Evolutionary conservation across 2,888 invertebrate species (phyloP).

Genomic region (Orthosia incerta): DNA sequence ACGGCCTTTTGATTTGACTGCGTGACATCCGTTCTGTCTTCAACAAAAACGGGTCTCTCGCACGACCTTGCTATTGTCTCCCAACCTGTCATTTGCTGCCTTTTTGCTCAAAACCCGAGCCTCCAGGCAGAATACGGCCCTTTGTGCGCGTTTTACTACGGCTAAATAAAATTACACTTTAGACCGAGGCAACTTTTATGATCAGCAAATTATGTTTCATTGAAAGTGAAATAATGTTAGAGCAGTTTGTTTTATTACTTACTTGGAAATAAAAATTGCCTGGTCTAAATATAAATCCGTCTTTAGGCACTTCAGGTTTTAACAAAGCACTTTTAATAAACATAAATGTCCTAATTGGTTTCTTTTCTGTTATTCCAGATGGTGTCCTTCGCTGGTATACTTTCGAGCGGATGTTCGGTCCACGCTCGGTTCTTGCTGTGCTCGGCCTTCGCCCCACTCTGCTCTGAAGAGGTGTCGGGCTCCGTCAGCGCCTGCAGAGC

Average conservation of each 20-base stretch:
- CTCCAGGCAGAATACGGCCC: conserved; percentile 60
- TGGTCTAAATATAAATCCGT: background rate
- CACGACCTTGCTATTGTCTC: conserved; percentile 82
- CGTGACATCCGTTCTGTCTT: conserved; percentile 76
- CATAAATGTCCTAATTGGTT: conserved; percentile 18
- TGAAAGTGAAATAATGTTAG: conserved; percentile 7
- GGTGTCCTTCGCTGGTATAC: conserved; percentile 93
- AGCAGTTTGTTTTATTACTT: conserved; percentile 1
- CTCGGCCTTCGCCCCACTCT: conserved; percentile 97
- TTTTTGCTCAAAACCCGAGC: conserved; percentile 60
- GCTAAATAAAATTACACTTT: conserved; percentile 52
- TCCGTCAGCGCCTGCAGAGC: conserved; percentile 96
- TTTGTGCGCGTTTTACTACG: conserved; percentile 57
- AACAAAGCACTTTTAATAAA: background rate
- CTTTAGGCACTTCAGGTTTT: too few relatives aligned
- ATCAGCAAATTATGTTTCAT: conserved; percentile 29
- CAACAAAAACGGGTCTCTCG: conserved; percentile 76
- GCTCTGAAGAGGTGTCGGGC: conserved; percentile 96
- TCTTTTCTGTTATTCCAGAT: conserved; percentile 91
- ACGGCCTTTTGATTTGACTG: conserved; percentile 61
- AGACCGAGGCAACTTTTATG: conserved; percentile 27
- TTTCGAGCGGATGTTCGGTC: conserved; percentile 95
- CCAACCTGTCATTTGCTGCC: conserved; percentile 64
- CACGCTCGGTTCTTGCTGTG: conserved; percentile 97
- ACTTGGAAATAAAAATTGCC: background rate